phyloP scores from a whole-genome alignment of 1,140 invertebrate genomes.

The Meloidogyne exigua region DNA sequence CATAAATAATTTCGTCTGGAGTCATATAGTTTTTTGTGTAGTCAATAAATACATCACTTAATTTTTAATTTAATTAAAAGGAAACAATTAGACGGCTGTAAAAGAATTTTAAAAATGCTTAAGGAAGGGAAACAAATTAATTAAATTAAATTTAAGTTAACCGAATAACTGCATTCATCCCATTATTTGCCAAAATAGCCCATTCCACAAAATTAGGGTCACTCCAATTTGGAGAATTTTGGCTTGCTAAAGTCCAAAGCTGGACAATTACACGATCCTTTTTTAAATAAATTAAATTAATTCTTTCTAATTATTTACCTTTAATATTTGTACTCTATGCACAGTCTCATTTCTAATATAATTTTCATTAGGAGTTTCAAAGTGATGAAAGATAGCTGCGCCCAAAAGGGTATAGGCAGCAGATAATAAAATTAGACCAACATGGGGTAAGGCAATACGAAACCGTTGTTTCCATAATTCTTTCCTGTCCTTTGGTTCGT shows the following conservation, averaged over 20 bases:
- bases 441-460: slow-evolving; percentile 56
- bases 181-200: slow-evolving; percentile 25
- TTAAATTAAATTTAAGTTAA: neutral
- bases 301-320: neutral
- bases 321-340: slow-evolving; percentile 47
- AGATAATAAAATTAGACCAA: slow-evolving; percentile 58
- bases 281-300: neutral
- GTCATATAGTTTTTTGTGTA: slow-evolving; percentile 64
- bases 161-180: slow-evolving; percentile 56
- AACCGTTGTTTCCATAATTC: slow-evolving; percentile 55
- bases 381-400: slow-evolving; percentile 59
- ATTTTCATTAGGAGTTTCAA: slow-evolving; percentile 45
- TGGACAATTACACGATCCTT: slow-evolving; percentile 51
- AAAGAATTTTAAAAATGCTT: no score
- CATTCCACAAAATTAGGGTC: slow-evolving; percentile 29
- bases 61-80: neutral
- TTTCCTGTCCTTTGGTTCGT: slow-evolving; percentile 44
- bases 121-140: neutral
- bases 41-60: slow-evolving; percentile 58
- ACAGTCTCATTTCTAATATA: slow-evolving; percentile 58
- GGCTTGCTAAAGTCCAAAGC: slow-evolving; percentile 47
- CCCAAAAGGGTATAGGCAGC: slow-evolving; percentile 58
- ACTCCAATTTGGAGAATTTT: slow-evolving; percentile 28
- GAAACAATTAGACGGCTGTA: no score
- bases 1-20: slow-evolving; percentile 59